Evolutionary conservation across 2,888 invertebrate species (phyloP), one percentile per base, ranked within the genome.

Genomic region (Ophion costatus): DNA sequence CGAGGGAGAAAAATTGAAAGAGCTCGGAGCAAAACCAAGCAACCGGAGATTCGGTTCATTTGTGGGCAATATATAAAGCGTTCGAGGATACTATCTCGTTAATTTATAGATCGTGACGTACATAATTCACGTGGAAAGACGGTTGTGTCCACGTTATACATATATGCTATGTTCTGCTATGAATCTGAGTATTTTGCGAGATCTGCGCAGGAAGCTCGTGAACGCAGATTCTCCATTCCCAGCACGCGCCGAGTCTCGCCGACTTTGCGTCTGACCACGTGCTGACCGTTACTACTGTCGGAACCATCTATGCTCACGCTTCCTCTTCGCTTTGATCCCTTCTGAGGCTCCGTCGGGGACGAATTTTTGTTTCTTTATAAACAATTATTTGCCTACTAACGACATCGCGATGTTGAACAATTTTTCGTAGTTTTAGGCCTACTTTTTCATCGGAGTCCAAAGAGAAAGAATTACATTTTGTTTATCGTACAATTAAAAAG

Each of bases 261-360:
- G 69, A 82, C 51, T 17, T 33, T 63, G n/a, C 75, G 86, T 84
- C 86, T 80, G 86, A 86, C 80, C 84, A 84, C 82, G 69, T 57
- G 80, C 73, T 14, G 75, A 69, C 77, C 73, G 56, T 80, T 80
- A 82, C 84, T 80, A 86, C 86, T 82, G 77, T 14, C 51, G 56
- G 51, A 29, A n/a, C 64, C 24, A n/a, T 56, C 24, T 22, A n/a
- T 38, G 51, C 69, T 29, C 33, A 38, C 67, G 22, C 56, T 69
- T 67, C 56, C 42, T 78, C 69, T 7, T 11, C 22, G 59, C n/a
- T 33, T 42, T 51, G 7, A 29, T 56, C 45, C 24, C 17, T 9
- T 57, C 20, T 42, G 11, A 10, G 33, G 17, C 22, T 38, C 20
- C 10, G 24, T 3, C 22, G 9, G n/a, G 11, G 7, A 61, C 14